Evolutionary conservation across 2,113 vertebrate species (phyloP).

Genomic region (Platycercus adscitus): DNA sequence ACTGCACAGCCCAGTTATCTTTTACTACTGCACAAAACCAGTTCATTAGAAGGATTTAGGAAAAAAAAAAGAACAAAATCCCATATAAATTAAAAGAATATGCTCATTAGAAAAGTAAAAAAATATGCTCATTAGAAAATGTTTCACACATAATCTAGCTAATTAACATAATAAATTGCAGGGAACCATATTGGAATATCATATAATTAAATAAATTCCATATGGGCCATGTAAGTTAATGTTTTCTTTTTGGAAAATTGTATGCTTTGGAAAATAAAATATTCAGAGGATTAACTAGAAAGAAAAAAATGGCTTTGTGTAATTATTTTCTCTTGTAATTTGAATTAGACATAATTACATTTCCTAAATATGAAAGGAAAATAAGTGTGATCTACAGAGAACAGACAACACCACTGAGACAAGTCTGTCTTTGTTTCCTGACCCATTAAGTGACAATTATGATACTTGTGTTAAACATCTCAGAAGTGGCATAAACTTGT

Average conservation of each 20-base stretch:
- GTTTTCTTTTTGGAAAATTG: slow-evolving; percentile 43
- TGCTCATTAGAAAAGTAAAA: slow-evolving; percentile 1
- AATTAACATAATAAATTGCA: slow-evolving; percentile 55
- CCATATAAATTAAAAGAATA: background rate
- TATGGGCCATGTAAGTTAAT: background rate
- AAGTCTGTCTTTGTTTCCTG: slow-evolving; percentile 75
- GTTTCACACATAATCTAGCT: slow-evolving; percentile 52
- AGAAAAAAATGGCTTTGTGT: slow-evolving; percentile 37
- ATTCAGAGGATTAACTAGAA: slow-evolving; percentile 46
- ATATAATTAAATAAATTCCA: slow-evolving; percentile 59
- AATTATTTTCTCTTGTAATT: slow-evolving; percentile 64
- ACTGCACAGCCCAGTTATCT: background rate
- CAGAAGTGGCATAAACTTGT: slow-evolving; percentile 69
- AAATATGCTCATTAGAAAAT: slow-evolving; percentile 27
- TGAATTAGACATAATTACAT: slow-evolving; percentile 70
- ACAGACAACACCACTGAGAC: slow-evolving; percentile 45
- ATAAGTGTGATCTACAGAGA: slow-evolving; percentile 71
- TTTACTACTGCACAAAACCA: background rate
- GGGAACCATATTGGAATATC: slow-evolving; percentile 16
- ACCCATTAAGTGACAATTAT: slow-evolving; percentile 75
- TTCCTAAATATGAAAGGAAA: slow-evolving; percentile 75
- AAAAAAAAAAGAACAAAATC: no score
- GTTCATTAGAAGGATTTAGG: background rate
- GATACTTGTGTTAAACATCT: slow-evolving; percentile 72
- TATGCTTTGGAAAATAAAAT: slow-evolving; percentile 54